Percentiles rank a stretch among this genome's conserved stretches.
Evolutionary conservation across 2,888 invertebrate genomes (phyloP).

Genomic region (Lordiphosa fenestrarum): DNA sequence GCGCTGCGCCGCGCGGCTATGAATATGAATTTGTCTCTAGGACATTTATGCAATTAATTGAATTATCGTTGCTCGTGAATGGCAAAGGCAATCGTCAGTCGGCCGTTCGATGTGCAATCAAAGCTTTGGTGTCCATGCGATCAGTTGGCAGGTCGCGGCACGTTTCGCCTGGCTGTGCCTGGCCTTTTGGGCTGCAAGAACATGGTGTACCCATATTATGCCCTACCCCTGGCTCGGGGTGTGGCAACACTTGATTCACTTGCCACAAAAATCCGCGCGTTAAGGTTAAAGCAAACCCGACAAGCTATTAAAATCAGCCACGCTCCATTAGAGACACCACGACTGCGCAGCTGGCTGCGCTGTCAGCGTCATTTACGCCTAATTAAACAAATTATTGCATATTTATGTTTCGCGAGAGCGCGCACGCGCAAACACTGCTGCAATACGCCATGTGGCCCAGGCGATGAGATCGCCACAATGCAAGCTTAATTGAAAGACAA

Average conservation of each 20-base stretch:
- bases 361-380: constrained; percentile 66
- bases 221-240: constrained; percentile 33
- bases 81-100: constrained; percentile 35
- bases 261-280: constrained; percentile 49
- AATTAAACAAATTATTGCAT: constrained; percentile 74
- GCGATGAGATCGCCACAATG: constrained; percentile 63
- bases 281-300: constrained; percentile 60
- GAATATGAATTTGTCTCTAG: constrained; percentile 72
- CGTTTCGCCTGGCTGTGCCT: constrained; percentile 42
- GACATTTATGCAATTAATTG: constrained; percentile 76
- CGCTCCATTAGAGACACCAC: constrained; percentile 63
- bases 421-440: constrained; percentile 40
- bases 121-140: constrained; percentile 33
- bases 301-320: constrained; percentile 65
- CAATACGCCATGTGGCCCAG: constrained; percentile 52
- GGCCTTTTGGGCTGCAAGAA: constrained; percentile 50
- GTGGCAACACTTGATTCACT: constrained; percentile 52
- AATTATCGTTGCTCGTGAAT: constrained; percentile 70
- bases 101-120: constrained; percentile 55
- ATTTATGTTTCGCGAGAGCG: constrained; percentile 41
- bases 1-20: constrained; percentile 50
- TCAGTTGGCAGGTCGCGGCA: constrained; percentile 56
- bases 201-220: constrained; percentile 17
- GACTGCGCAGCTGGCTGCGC: constrained; percentile 35
- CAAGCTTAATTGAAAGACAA: constrained; percentile 70